Evolutionary conservation across 2,797 vertebrate species (phyloP), one percentile per base, ranked within the genome.

Genomic region (Pristis pectinata): DNA sequence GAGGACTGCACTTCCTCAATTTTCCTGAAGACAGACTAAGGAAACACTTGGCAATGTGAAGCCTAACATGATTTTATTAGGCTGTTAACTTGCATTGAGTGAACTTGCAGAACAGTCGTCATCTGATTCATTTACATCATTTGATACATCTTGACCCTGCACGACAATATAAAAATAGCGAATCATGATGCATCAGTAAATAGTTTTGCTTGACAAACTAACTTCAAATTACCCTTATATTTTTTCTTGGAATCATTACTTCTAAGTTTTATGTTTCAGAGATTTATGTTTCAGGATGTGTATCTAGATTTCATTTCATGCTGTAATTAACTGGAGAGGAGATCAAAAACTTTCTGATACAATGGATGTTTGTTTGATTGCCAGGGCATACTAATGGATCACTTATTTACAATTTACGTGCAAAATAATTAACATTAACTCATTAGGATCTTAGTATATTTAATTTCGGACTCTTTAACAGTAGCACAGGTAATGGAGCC

Each of bases 221-320:
- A 59, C 17, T 87, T 87, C 11, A 30, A 59, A 15, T 34, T 59
- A 49, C 11, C 30, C 34, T 1, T n/a, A 34, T 37, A 8, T 17
- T 61, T n/a, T 61, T 89, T 64, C 83, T 56, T 59, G 83, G 13
- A 30, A 30, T 34, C 53, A 87, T 59, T 34, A 59, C 30, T 87
- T 87, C 53, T 87, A 30, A 59, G 53, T n/a, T 53, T 89, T 37
- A 89, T 56, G 30, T 89, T 64, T 89, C 85, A 89, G 89, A 89
- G 6, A 61, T 5, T 19, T 61, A 56, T 61, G 85, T 89, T 6
- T 19, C 37, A 89, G 56, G 56, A 2, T 19, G 1, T 37, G 1
- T 89, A 64, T 59, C 56, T 34, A 15, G 11, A 30, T n/a, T 34
- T 87, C 34, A 87, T 59, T 53, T 89, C 7, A 19, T 19, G 17